Conservation (phyloP, 2,797 vertebrate genomes). For the Cirrhinus mrigala region DNA sequence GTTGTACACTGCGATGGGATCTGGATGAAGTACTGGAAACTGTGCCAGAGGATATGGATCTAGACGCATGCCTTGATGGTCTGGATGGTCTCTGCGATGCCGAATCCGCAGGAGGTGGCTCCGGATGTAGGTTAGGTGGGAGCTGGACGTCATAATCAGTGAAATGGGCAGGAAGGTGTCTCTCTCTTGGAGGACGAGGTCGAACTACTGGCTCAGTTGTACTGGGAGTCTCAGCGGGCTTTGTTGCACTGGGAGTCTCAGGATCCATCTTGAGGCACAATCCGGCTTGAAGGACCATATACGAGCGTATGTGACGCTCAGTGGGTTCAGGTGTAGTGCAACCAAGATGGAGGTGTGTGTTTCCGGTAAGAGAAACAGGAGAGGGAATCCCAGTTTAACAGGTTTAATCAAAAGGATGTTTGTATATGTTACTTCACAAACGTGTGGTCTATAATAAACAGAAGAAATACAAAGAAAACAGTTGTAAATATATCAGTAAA, state of each 20-base stretch:
- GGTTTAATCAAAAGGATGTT: too few relatives aligned
- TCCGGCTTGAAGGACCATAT: constrained; percentile 10
- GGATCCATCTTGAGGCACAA: neutral
- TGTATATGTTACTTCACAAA: too few relatives aligned
- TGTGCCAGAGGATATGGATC: neutral
- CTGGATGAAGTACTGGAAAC: neutral
- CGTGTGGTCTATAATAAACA: neutral
- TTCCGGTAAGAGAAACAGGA: too few relatives aligned
- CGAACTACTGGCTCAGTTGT: neutral
- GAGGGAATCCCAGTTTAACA: too few relatives aligned
- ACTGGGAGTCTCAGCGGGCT: neutral
- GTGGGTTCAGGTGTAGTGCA: neutral
- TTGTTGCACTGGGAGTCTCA: neutral
- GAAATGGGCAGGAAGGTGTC: neutral
- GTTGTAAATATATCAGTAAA: neutral
- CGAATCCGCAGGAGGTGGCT: neutral
- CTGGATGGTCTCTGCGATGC: neutral
- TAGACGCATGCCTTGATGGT: too few relatives aligned
- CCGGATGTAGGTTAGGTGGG: neutral
- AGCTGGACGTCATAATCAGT: neutral
- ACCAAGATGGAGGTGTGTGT: neutral
- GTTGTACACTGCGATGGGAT: too few relatives aligned
- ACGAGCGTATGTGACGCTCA: neutral
- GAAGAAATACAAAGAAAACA: neutral
- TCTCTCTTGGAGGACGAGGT: constrained; percentile 4